A percentile compares a stretch with the other conserved stretches of the same genome.
phyloP scores from a whole-genome alignment of 2,113 vertebrate species.

The Mionectes macconnelli region DNA sequence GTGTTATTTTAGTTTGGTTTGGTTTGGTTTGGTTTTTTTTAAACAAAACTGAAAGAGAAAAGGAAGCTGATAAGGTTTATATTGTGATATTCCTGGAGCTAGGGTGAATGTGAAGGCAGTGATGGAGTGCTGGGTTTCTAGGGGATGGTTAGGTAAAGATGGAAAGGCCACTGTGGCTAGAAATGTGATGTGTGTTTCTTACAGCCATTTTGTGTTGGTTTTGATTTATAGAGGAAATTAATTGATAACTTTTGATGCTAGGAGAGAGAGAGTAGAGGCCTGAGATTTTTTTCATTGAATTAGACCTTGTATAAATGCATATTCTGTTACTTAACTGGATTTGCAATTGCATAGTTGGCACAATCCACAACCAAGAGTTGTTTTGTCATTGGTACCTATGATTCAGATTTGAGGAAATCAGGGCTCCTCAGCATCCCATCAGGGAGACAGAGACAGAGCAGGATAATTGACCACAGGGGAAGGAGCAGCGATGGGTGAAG shows the following conservation, averaged over 20 bases:
- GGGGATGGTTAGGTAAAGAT: neutral
- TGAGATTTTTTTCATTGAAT: neutral
- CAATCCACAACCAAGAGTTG: neutral
- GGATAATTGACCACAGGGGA: neutral
- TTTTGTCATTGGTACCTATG: neutral
- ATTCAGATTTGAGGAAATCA: neutral
- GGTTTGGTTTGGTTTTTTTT: neutral
- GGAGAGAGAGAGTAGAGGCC: neutral
- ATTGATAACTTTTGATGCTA: neutral
- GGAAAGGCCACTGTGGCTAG: neutral
- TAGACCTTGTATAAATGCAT: neutral
- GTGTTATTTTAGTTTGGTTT: neutral
- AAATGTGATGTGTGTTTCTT: neutral
- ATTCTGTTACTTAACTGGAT: neutral
- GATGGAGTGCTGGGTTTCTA: neutral
- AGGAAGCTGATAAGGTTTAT: neutral
- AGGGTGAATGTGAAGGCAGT: neutral
- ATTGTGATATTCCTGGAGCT: neutral
- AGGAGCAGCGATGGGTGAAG: neutral
- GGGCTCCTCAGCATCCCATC: neutral
- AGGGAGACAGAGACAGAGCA: rapidly evolving
- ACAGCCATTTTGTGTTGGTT: neutral
- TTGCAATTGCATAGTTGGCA: neutral
- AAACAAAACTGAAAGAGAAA: neutral
- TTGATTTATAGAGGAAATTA: neutral